Evolutionary conservation across 2,113 vertebrate genomes (phyloP), one percentile per base, ranked within the genome.

Genomic region (Brachirus orientalis): DNA sequence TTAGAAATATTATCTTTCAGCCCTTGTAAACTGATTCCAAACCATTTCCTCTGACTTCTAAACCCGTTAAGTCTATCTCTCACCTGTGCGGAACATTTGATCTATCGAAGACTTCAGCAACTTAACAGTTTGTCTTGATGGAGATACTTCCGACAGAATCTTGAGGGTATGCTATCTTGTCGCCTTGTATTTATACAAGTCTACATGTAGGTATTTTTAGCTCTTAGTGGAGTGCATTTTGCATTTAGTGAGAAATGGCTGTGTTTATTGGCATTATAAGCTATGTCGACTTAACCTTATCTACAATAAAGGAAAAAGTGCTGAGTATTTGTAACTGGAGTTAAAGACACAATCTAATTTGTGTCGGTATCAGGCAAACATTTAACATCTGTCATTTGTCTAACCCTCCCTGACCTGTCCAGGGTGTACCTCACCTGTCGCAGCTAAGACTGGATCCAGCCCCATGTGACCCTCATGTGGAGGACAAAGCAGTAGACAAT

Each of bases 101-200:
- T 89, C 84, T 82, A 80, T 73, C 52, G 63, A 79, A 72, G 79
- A 73, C 85, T 88, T 69, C 75, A 64, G 55, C 62, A 72, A 74
- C 82, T 86, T 88, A 86, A 90, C 80, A 79, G 87, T 80, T 72
- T 40, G 40, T 86, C 93, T 91, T 59, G 87, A 92, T 92, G 56
- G 20, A 45, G 69, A 73, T 71, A 63, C 70, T 71, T 73, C 75
- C 67, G 75, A 66, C 50, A n/a, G 78, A 72, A 63, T 82, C 65
- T 71, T 51, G 56, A 81, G 67, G 50, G 57, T 61, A 63, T 55
- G 72, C 48, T 79, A 63, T 56, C 0, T 36, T 83, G 86, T 90
- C 88, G 87, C 81, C 86, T 86, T 85, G 78, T 86, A 82, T 83
- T 82, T 83, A 66, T 46, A 52, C 69, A 18, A 63, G 68, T 81